Conservation (phyloP, 2,113 vertebrate genomes). For the Calyptomena viridis region DNA sequence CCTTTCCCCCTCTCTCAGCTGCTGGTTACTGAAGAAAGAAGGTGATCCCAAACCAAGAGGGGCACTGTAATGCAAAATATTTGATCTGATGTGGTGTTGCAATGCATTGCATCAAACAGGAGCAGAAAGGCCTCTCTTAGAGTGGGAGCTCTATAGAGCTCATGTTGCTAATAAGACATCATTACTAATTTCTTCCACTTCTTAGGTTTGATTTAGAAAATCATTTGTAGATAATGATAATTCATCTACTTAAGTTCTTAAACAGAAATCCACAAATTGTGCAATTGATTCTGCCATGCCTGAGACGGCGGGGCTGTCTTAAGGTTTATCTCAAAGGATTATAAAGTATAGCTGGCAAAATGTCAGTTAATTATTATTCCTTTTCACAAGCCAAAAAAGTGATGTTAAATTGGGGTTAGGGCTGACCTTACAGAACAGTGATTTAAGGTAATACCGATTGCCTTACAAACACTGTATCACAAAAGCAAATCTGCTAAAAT, state of each 20-base stretch:
- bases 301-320: not conserved
- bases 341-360: conserved; percentile 9
- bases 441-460: not conserved
- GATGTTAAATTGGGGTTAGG: not conserved
- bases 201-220: conserved; percentile 17
- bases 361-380: conserved; percentile 9
- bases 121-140: not conserved
- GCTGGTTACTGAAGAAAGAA: not conserved
- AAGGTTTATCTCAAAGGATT: conserved; percentile 38
- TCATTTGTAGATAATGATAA: conserved; percentile 3
- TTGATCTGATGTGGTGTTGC: not conserved
- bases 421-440: not conserved
- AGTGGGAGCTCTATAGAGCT: not conserved
- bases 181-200: conserved; percentile 17
- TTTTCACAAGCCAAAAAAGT: not conserved
- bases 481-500: not conserved
- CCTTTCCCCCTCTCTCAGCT: not conserved
- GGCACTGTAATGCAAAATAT: not conserved
- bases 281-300: conserved; percentile 13
- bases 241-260: conserved; percentile 28
- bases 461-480: not conserved
- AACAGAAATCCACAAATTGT: conserved; percentile 31
- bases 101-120: not conserved
- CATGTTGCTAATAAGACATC: not conserved
- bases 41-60: not conserved